Conservation (phyloP, 2,113 vertebrate genomes). For the Axis porcinus region DNA sequence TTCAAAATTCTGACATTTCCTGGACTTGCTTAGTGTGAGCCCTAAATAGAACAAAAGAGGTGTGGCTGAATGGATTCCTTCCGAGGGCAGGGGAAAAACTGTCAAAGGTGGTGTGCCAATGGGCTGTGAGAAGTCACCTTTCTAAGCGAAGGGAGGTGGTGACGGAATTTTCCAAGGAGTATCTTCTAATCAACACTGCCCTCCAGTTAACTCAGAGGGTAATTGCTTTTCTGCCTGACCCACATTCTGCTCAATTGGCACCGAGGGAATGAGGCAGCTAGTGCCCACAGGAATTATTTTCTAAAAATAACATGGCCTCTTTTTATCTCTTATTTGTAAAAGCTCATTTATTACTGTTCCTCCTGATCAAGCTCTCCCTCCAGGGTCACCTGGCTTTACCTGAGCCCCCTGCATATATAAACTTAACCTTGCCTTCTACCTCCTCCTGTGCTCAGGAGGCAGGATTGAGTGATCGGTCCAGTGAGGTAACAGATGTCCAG, state of each 20-base stretch:
- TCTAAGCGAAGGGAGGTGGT: not conserved
- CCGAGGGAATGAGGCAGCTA: constrained; percentile 18
- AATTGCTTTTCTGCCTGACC: constrained; percentile 66
- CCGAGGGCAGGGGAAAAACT: not conserved
- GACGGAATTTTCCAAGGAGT: constrained; percentile 20
- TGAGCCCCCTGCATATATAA: not conserved
- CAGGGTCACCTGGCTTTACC: not conserved
- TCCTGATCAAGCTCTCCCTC: not conserved
- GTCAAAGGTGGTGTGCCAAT: not conserved
- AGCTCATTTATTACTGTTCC: constrained; percentile 3
- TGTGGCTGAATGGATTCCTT: not conserved
- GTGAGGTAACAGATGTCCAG: not conserved
- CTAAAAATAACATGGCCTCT: constrained; percentile 73
- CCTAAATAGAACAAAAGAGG: not conserved
- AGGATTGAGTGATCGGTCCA: not conserved
- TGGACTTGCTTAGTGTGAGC: not conserved
- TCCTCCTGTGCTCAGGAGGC: not conserved
- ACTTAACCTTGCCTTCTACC: not conserved
- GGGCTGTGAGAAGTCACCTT: constrained; percentile 30
- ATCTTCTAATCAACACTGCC: constrained; percentile 18
- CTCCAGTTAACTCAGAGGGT: constrained; percentile 49
- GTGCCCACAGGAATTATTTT: constrained; percentile 46
- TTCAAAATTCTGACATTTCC: not conserved
- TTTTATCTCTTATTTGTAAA: constrained; percentile 60
- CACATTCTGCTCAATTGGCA: constrained; percentile 54